Base-by-base conservation (phyloP, 2,888 invertebrate species). In the Spodoptera picta region DNA sequence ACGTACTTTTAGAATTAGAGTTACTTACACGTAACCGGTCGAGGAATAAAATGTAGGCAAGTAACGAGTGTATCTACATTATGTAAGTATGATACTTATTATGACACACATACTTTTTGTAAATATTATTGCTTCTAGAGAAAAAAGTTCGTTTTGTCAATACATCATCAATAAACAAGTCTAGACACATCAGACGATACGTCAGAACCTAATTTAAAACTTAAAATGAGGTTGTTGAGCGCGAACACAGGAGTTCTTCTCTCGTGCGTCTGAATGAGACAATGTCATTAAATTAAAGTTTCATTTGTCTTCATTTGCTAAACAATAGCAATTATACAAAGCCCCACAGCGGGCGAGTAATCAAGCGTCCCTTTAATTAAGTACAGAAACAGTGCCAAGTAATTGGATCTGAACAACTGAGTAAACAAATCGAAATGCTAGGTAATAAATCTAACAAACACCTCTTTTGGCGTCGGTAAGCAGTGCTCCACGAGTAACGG, bases 281-380 rank as follows among this genome's bases (percentile, higher is more conserved):
- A 93, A 87, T 93, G 92, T 92, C 94, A 92, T 93, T 94, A 94
- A 94, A 94, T 94, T 94, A 94, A 94, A 94, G 92, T 94, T 94
- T 94, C 93, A 94, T 94, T 94, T 94, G 94, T 94, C 94, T 94
- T 93, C 93, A 94, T 94, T 94, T 94, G 93, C 94, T 94, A 94
- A 94, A 94, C 94, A 94, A 94, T 93, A 94, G 94, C 94, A 94
- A 94, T 94, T 94, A 94, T 93, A 94, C 93, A 93, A 92, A 93
- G 93, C 92, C 92, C 93, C 93, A 89, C 91, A 92, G 94, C 93
- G 92, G 94, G 92, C 91, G 92, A 92, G 94, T 94, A 94, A 94
- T 94, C 94, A 94, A 93, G 90, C 94, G 94, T 93, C 94, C 94
- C 94, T 94, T 93, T 94, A 94, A 94, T 94, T 94, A 94, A 94